Percentiles rank a stretch among this genome's conserved stretches.
phyloP scores from a whole-genome alignment of 2,797 vertebrate species.

The Galago senegalensis region DNA sequence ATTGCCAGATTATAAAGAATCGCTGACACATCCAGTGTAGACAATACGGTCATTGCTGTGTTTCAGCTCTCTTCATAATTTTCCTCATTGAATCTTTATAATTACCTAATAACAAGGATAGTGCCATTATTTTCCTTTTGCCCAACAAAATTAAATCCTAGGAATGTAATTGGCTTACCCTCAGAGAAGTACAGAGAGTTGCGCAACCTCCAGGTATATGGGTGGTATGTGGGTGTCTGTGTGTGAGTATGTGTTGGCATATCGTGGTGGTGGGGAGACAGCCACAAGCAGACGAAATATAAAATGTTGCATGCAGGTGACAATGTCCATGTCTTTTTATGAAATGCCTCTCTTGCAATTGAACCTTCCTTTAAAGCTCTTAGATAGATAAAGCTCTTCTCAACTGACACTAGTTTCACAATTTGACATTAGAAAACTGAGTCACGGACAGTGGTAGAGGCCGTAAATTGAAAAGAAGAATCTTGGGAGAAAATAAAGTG shows the following conservation, averaged over 20 bases:
- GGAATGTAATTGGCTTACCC: not conserved
- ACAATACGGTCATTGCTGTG: not conserved
- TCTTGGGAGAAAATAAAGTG: not conserved
- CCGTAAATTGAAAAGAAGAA: not conserved
- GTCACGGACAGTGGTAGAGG: not conserved
- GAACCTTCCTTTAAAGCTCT: not conserved
- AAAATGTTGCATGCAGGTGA: not conserved
- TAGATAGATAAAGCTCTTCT: not conserved
- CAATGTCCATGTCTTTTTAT: not conserved
- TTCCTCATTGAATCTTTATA: not conserved
- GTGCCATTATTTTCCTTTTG: not conserved
- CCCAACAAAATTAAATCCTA: not conserved
- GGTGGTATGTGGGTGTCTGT: not conserved
- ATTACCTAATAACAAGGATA: not conserved
- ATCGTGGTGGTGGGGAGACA: not conserved
- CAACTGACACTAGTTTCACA: not conserved
- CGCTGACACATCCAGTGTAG: not conserved
- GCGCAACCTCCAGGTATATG: not conserved
- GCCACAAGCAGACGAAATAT: not conserved
- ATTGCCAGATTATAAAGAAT: not conserved
- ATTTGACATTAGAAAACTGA: not conserved
- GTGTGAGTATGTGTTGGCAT: not conserved
- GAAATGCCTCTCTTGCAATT: not conserved
- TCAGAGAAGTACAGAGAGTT: not conserved
- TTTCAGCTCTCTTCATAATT: not conserved